Conservation (phyloP, 1,140 invertebrate genomes). For the Trachymyrmex septentrionalis region DNA sequence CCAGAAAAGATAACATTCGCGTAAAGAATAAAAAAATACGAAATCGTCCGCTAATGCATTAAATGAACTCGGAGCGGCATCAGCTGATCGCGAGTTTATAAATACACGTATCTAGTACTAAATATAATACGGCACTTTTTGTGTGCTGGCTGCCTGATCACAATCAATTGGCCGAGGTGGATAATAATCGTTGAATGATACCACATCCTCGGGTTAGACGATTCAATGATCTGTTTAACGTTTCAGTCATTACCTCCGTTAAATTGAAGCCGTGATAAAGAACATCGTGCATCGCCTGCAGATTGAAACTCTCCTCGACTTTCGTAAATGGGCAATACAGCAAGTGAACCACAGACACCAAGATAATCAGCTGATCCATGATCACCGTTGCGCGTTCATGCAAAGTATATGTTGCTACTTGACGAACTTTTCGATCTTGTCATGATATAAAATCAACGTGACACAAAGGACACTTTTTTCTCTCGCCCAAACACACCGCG, state of each 20-base stretch:
- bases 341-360: conserved; percentile 92
- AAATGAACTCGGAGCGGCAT: conserved; percentile 52
- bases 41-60: neutral
- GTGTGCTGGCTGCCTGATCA: conserved; percentile 71
- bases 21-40: neutral
- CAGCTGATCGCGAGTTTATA: conserved; percentile 79
- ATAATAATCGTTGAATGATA: neutral
- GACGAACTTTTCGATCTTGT: neutral
- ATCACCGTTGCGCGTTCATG: conserved; percentile 50
- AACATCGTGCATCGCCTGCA: conserved; percentile 99
- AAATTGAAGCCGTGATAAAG: conserved; percentile 95
- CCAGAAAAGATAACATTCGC: neutral
- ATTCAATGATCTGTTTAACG: neutral
- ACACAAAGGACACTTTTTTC: neutral
- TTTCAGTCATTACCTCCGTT: conserved; percentile 89
- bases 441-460: conserved; percentile 32
- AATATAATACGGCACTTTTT: conserved; percentile 78
- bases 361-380: conserved; percentile 87
- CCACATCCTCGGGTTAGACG: neutral
- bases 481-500: neutral
- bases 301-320: conserved; percentile 99
- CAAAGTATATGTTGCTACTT: neutral
- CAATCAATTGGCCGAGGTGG: conserved; percentile 65
- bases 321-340: conserved; percentile 98
- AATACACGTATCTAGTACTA: conserved; percentile 79